Evolutionary conservation across 2,113 vertebrate species (phyloP), one percentile per base, ranked within the genome.

Genomic region (Chauna torquata): DNA sequence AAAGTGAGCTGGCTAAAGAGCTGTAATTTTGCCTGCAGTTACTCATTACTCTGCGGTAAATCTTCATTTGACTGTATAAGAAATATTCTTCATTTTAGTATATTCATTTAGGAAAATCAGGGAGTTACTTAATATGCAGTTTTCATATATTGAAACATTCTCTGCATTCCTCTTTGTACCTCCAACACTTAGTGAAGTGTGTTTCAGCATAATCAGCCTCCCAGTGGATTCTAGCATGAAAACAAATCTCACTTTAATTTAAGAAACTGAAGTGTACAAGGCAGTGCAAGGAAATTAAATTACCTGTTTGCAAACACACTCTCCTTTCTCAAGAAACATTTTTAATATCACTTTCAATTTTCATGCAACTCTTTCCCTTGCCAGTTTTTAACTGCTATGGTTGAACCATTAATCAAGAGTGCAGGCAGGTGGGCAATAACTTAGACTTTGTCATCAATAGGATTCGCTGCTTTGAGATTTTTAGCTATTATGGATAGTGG

Each of bases 231-330:
- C 72, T 74, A 84, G 54, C 76, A 71, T 84, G 69, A 96, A 95
- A 96, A 92, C 86, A 93, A 95, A 95, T 93, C 85, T 96, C 47
- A 22, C 55, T 94, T 94, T 93, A 94, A 96, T 97, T 95, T 96
- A 85, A 84, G 79, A 59, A 96, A 95, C 36, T 84, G 74, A 75
- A 54, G 78, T 97, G 94, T 97, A 77, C 69, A 70, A 62, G 77
- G 76, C 52, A 88, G 68, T 17, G 22, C 70, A 76, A 88, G 54
- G 86, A 94, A 96, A 96, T 97, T 70, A 83, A 96, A 96, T 97
- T 94, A 94, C 90, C 69, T 95, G 81, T 92, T 94, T 94, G 90
- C 62, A 96, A 93, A 95, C 52, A 80, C 34, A 89, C 38, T 45
- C 78, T 85, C 9, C 50, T 76, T 94, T 78, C 47, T 76, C 70